Evolutionary conservation across 64 coral and sea anemone genomes (phyloP).

Genomic region (Cladopsammia gracilis): DNA sequence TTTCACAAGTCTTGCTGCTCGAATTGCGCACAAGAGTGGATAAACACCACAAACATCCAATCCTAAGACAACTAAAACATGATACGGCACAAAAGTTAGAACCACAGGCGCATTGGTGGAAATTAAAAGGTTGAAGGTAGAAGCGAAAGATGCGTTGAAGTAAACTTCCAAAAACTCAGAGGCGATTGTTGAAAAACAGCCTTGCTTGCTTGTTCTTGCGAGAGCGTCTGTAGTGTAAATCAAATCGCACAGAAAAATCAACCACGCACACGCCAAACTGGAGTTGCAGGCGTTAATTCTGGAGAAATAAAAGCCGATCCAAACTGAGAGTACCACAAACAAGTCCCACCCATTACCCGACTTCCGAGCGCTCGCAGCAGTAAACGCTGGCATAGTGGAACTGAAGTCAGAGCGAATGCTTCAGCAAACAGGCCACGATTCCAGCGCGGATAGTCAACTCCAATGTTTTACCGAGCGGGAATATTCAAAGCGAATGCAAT

Average conservation of each 20-base stretch:
- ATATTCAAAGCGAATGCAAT: no score
- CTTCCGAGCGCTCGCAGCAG: neutral
- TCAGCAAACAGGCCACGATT: no score
- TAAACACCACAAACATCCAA: neutral
- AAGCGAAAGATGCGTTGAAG: neutral
- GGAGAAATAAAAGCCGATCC: slow-evolving; percentile 31
- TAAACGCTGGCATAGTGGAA: neutral
- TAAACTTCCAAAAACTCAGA: neutral
- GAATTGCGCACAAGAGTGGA: neutral
- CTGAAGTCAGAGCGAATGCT: no score
- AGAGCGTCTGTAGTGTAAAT: slow-evolving; percentile 50
- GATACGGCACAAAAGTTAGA: neutral
- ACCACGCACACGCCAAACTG: slow-evolving; percentile 26
- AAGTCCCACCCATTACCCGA: slow-evolving; percentile 41
- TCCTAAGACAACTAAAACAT: slow-evolving; percentile 8
- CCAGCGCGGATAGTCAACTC: no score
- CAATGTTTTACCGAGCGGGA: no score
- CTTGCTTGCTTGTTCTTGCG: slow-evolving; percentile 35
- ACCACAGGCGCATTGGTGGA: neutral
- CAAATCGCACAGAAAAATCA: slow-evolving; percentile 71
- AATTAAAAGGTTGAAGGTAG: neutral
- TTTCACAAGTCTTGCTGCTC: neutral
- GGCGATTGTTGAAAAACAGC: neutral
- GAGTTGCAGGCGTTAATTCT: slow-evolving; percentile 8
- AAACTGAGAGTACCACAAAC: neutral